Evolutionary conservation across 30 jellyfish, hydroid and myxozoan genomes (phyloP).

Genomic region (Turritopsis dohrnii): DNA sequence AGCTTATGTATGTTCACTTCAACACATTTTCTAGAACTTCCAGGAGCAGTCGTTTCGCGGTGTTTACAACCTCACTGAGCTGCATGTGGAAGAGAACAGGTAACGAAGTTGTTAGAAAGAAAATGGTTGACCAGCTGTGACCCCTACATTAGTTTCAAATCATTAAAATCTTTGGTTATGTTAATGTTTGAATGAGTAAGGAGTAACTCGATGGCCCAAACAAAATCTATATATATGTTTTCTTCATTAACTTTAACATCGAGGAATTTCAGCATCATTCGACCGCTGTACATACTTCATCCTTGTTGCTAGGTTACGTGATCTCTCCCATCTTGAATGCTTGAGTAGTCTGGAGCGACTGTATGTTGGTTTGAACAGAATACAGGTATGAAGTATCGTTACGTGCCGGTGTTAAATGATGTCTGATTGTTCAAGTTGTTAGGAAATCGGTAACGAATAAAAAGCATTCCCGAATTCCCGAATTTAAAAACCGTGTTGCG

Average conservation of each 20-base stretch:
- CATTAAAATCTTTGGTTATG: no score
- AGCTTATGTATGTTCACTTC: neutral
- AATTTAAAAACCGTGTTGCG: no score
- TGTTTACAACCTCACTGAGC: slow-evolving; percentile 66
- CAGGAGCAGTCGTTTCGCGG: slow-evolving; percentile 57
- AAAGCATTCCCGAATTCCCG: no score
- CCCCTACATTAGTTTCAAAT: neutral
- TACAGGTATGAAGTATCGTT: slow-evolving; percentile 47
- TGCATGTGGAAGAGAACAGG: slow-evolving; percentile 90
- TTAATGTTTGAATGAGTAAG: no score
- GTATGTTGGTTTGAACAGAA: slow-evolving; percentile 65
- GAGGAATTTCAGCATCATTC: no score
- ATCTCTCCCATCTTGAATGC: slow-evolving; percentile 48
- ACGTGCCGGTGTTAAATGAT: no score
- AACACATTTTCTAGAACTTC: slow-evolving; percentile 31
- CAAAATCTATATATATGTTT: no score
- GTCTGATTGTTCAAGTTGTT: no score
- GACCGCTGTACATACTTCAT: no score
- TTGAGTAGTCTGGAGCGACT: slow-evolving; percentile 55
- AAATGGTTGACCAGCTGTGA: neutral
- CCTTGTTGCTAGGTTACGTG: slow-evolving; percentile 46
- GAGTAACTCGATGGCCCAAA: no score
- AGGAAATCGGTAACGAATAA: no score
- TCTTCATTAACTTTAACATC: no score
- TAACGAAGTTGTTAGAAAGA: neutral